phyloP scores from a whole-genome alignment of 2,113 vertebrate species.

The Sebastes schlegelii region DNA sequence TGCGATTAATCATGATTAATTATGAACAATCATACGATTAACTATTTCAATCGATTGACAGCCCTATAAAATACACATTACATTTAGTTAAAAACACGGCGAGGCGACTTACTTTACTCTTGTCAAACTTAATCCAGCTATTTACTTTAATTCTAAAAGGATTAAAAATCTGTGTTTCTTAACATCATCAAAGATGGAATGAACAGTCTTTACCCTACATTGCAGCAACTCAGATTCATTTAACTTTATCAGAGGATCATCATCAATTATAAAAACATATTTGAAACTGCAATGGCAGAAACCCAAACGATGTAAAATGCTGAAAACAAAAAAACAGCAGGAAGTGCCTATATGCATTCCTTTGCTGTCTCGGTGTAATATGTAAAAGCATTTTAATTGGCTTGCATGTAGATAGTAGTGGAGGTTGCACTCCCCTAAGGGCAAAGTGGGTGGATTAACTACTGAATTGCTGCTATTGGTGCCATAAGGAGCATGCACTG shows the following conservation, averaged over 20 bases:
- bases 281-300: not conserved
- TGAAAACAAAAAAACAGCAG: conserved; percentile 8
- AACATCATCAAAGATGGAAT: not conserved
- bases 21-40: too few relatives aligned
- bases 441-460: conserved; percentile 51
- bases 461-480: conserved; percentile 19
- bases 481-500: conserved; percentile 26
- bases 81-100: not conserved
- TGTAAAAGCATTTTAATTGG: conserved; percentile 56
- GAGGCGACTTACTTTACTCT: not conserved
- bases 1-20: too few relatives aligned
- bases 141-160: not conserved
- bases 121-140: not conserved
- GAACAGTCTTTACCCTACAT: not conserved
- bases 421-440: conserved; percentile 36
- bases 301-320: not conserved
- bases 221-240: not conserved
- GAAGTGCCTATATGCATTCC: conserved; percentile 14
- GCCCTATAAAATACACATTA: too few relatives aligned
- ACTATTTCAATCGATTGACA: too few relatives aligned
- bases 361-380: conserved; percentile 5
- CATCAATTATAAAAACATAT: conserved; percentile 13
- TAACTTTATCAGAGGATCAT: not conserved
- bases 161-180: not conserved
- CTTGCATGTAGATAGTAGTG: conserved; percentile 45